phyloP scores from a whole-genome alignment of 1,140 invertebrate species.

The Radopholus similis region DNA sequence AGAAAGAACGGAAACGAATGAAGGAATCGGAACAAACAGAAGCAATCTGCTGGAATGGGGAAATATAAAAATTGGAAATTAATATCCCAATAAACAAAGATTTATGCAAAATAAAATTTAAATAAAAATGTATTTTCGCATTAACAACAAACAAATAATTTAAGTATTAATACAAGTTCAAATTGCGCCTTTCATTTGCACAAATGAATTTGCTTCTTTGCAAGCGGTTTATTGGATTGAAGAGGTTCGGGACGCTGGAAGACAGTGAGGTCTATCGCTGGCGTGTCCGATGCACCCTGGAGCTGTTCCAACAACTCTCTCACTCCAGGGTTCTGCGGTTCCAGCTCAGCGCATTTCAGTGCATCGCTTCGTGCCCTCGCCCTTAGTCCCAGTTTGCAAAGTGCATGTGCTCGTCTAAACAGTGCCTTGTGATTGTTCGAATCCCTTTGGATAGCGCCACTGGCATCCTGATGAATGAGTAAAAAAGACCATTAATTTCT shows the following conservation, averaged over 20 bases:
- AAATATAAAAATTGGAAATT: too few relatives aligned
- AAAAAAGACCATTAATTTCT: too few relatives aligned
- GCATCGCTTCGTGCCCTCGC: background rate
- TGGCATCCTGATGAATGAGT: too few relatives aligned
- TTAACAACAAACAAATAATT: background rate
- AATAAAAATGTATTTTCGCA: background rate
- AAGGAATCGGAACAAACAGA: too few relatives aligned
- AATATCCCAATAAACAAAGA: too few relatives aligned
- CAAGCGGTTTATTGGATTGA: conserved; percentile 6
- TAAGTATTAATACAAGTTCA: background rate
- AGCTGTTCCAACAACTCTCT: conserved; percentile 2
- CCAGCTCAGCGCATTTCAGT: background rate
- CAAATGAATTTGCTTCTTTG: conserved; percentile 4
- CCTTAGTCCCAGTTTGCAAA: conserved; percentile 10
- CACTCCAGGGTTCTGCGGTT: background rate
- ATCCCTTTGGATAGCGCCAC: conserved; percentile 5
- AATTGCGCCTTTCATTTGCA: background rate
- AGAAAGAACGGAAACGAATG: too few relatives aligned
- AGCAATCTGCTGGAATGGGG: too few relatives aligned
- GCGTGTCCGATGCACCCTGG: background rate
- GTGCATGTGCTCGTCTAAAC: conserved; percentile 13
- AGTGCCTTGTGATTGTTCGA: background rate
- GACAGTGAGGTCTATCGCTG: conserved; percentile 8
- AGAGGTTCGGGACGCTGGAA: conserved; percentile 12
- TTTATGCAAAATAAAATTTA: background rate